Base-by-base conservation (phyloP, 2,888 invertebrate genomes). In the Formica aserva region DNA sequence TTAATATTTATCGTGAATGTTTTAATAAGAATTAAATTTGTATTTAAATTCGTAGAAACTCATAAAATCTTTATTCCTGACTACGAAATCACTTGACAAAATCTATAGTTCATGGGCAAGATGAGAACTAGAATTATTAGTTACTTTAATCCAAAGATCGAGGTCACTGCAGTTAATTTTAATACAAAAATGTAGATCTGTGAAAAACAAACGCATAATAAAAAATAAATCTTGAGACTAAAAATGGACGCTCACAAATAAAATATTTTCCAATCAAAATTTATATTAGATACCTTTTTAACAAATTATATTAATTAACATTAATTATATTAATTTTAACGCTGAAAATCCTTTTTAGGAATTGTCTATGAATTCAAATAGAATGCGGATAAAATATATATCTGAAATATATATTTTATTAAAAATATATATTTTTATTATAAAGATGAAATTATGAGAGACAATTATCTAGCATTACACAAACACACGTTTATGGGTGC, bases 21-120 rank as follows among this genome's bases (percentile, higher is more conserved):
- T 22, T 35, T 35, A 60, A 76, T 65, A 48, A 52, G 29, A 77
- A 80, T 82, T 66, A 78, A 85, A 85, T 62, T 38, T 63, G 48
- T 74, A 72, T 83, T 57, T 26, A 76, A 65, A 74, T 86, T 77
- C 60, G 76, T 88, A 55, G 81, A 86, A 82, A 87, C 38, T 72
- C 74, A 55, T 26, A 32, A 57, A 60, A 74, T 26, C 13, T 32
- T 48, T 76, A 32, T 76, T 84, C 82, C 60, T 72, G 5, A 32
- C 11, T 18, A 41, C 26, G 9, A 32, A 75, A 66, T 82, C 26
- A 65, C 26, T 41, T 72, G 48, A 71, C 69, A n/a, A 55, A 71
- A 63, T 38, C 6, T 22, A 63, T 45, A 72, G 41, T 48, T 63
- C 29, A 63, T 11, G 52, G 35, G 13, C 15, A 69, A 77, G 41